Evolutionary conservation across 2,797 vertebrate species (phyloP), one percentile per base, ranked within the genome.

Genomic region (Enteromius viviparus): DNA sequence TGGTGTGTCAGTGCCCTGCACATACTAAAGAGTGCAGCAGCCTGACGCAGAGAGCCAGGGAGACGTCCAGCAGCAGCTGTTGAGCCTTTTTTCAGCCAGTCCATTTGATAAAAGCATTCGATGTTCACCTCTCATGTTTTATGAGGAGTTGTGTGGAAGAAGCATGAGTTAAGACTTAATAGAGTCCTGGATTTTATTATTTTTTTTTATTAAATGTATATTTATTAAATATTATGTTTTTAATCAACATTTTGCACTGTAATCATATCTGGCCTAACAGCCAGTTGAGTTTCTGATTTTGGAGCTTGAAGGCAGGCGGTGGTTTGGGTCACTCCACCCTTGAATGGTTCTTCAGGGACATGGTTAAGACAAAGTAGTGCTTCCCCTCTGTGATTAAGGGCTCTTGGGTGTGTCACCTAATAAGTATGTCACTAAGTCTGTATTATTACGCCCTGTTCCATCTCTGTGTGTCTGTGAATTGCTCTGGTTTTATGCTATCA

Each of bases 331-430:
- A 71, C 60, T 1, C 75, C 80, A 82, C 78, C 26, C 14, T 74
- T 49, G 55, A 81, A 60, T 72, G 85, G n/a, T 65, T 72, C 77
- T 82, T 76, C n/a, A 53, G 65, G 45, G 81, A 65, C 7, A 34
- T 80, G 26, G 42, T 78, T 87, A 83, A 84, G 77, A 76, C 78
- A 77, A 84, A 84, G 77, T 83, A 82, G 83, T 76, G 53, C 90
- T 91, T 91, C 89, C 89, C 86, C 86, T 80, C 84, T 84, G 89
- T 87, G 91, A 94, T 87, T 85, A 86, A 83, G 78, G 90, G 87
- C 40, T 21, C 47, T 89, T 87, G 89, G 85, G 86, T 79, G 85
- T 81, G 72, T 84, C 87, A 89, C n/a, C 90, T 92, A 89, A 91
- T 92, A 88, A 90, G 87, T 84, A 84, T 21, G 89, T 89, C 86